Conservation (phyloP, 2,888 invertebrate species). For the Andrena praecox region DNA sequence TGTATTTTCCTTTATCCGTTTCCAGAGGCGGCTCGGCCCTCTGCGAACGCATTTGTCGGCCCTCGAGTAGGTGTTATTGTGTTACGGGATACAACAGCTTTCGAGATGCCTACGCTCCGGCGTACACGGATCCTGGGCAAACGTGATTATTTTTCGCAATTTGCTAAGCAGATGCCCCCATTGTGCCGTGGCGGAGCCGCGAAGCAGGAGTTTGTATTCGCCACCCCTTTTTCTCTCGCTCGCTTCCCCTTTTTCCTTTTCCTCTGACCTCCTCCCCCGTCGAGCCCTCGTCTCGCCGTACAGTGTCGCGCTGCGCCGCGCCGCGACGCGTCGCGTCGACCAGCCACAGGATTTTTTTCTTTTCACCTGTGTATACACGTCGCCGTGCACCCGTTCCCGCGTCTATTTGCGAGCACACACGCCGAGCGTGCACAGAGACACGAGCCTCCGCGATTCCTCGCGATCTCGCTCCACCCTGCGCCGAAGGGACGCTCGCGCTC, state of each 20-base stretch:
- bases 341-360: conserved; percentile 52
- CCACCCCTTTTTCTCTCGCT: conserved; percentile 30
- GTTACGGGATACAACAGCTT: conserved; percentile 66
- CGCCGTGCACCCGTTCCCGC: conserved; percentile 47
- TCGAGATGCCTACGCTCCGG: conserved; percentile 52
- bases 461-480: conserved; percentile 1
- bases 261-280: conserved; percentile 37
- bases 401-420: conserved; percentile 59
- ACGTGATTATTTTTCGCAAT: conserved; percentile 83
- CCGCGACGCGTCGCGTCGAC: no score
- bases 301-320: conserved; percentile 25
- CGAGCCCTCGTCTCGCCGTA: conserved; percentile 34
- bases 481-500: conserved; percentile 14
- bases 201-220: conserved; percentile 62
- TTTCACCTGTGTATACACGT: conserved; percentile 56
- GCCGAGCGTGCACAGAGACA: not conserved
- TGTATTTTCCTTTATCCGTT: conserved; percentile 41
- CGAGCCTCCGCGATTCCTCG: not conserved
- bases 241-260: conserved; percentile 40
- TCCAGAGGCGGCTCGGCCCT: conserved; percentile 36
- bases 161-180: conserved; percentile 81
- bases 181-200: conserved; percentile 65
- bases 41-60: conserved; percentile 55
- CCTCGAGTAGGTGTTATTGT: conserved; percentile 73
- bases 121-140: conserved; percentile 71